These are phyloP conservation scores for Drosophila simulans DNA, from an alignment of 1,140 invertebrate species.

Conservation along the genomic window DNA sequence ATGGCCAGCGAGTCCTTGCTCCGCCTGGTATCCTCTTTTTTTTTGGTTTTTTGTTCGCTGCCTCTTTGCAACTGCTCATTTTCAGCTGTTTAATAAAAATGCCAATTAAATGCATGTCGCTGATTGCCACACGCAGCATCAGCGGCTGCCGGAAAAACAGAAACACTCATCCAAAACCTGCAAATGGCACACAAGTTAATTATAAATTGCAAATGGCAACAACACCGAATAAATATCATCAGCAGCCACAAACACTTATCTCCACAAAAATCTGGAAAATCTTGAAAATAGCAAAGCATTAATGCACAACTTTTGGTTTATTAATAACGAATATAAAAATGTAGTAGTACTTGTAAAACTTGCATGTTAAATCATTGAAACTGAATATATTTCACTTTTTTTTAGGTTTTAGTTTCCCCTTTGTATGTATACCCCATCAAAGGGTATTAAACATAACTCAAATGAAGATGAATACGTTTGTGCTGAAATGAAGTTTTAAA, in stretches of 20 bases:
- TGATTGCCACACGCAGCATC: conserved; percentile 33
- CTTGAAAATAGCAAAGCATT: not conserved
- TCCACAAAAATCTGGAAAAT: not conserved
- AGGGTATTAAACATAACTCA: not conserved
- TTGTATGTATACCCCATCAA: too few relatives aligned
- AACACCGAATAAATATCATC: conserved; percentile 44
- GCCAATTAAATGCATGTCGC: conserved; percentile 72
- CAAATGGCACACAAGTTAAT: conserved; percentile 67
- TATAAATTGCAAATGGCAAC: conserved; percentile 66
- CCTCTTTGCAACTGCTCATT: conserved; percentile 15
- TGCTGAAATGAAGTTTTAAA: conserved; percentile 5
- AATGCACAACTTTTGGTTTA: not conserved
- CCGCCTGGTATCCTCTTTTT: conserved; percentile 39
- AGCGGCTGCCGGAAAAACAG: conserved; percentile 12
- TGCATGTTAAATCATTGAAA: too few relatives aligned
- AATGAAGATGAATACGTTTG: not conserved
- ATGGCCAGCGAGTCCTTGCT: conserved; percentile 49
- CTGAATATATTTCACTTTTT: too few relatives aligned
- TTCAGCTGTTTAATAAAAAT: conserved; percentile 70
- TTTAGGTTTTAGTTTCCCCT: too few relatives aligned
- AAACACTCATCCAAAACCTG: conserved; percentile 39
- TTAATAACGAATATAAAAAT: too few relatives aligned
- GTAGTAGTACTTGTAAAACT: too few relatives aligned
- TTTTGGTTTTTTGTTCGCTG: not conserved
- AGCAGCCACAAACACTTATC: conserved; percentile 23